These are phyloP conservation scores for Papilio gigon DNA, from an alignment of 2,888 invertebrate species.

Conservation along the genomic window DNA sequence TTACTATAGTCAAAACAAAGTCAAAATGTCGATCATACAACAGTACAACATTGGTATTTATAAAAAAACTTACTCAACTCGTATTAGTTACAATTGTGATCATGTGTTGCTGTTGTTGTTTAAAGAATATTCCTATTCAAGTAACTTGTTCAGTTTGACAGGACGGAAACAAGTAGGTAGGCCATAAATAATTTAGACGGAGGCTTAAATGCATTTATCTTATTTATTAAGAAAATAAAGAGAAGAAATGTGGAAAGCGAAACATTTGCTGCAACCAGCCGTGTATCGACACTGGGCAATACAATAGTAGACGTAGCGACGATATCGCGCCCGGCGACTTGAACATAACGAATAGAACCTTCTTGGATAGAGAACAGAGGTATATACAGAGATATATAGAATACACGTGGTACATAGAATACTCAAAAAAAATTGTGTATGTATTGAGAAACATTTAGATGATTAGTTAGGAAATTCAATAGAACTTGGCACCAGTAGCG, in stretches of 20 bases:
- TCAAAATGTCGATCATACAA: too few relatives aligned
- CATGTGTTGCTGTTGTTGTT: too few relatives aligned
- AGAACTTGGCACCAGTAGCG: conserved; percentile 21
- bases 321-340: not conserved
- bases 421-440: not conserved
- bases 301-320: not conserved
- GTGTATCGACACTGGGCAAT: too few relatives aligned
- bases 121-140: not conserved
- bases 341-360: not conserved
- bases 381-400: too few relatives aligned
- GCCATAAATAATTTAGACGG: not conserved
- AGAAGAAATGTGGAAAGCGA: not conserved
- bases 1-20: too few relatives aligned
- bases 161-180: not conserved
- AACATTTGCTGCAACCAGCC: not conserved
- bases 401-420: not conserved
- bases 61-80: not conserved
- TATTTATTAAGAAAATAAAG: not conserved
- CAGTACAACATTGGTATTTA: not conserved
- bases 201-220: conserved; percentile 6
- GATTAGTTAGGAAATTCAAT: conserved; percentile 10
- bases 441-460: conserved; percentile 1
- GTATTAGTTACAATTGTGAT: not conserved
- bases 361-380: not conserved
- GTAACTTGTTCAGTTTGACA: not conserved